Percentiles rank a stretch among this genome's conserved stretches.
These are phyloP conservation scores for Spea bombifrons DNA, from an alignment of 2,113 vertebrate species.

Conservation along the genomic window DNA sequence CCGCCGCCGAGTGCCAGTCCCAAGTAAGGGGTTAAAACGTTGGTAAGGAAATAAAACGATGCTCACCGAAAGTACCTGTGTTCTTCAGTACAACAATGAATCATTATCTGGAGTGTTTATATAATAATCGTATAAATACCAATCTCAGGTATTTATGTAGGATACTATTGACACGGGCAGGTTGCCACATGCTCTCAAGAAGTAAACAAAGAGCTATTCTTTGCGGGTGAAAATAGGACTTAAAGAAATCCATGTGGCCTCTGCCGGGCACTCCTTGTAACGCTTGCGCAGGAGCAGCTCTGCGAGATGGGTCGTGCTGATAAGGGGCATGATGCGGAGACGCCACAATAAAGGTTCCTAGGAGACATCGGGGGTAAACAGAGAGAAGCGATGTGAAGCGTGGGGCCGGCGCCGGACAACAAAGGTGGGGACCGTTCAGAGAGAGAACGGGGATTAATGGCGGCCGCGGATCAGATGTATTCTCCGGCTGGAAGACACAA, in stretches of 20 bases:
- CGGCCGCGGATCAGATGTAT: not conserved
- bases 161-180: slow-evolving; percentile 67
- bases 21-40: not conserved
- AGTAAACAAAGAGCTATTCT: slow-evolving; percentile 75
- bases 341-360: slow-evolving; percentile 62
- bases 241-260: slow-evolving; percentile 69
- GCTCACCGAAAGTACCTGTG: slow-evolving; percentile 40
- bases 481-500: not conserved
- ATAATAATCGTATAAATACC: slow-evolving; percentile 72
- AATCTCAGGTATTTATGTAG: slow-evolving; percentile 69
- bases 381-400: slow-evolving; percentile 55
- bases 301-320: slow-evolving; percentile 62
- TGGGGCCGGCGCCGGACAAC: slow-evolving; percentile 19
- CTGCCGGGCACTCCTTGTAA: slow-evolving; percentile 68
- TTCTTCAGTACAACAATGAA: slow-evolving; percentile 61
- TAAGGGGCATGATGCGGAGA: slow-evolving; percentile 61
- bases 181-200: slow-evolving; percentile 65
- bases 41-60: slow-evolving; percentile 4
- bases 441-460: not conserved
- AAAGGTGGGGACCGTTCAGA: not conserved
- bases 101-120: slow-evolving; percentile 66
- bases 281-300: slow-evolving; percentile 64
- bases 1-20: no score
- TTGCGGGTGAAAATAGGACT: slow-evolving; percentile 60
- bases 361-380: slow-evolving; percentile 61